Evolutionary conservation across 2,113 vertebrate genomes (phyloP).

Genomic region (Rhinichthys klamathensis): DNA sequence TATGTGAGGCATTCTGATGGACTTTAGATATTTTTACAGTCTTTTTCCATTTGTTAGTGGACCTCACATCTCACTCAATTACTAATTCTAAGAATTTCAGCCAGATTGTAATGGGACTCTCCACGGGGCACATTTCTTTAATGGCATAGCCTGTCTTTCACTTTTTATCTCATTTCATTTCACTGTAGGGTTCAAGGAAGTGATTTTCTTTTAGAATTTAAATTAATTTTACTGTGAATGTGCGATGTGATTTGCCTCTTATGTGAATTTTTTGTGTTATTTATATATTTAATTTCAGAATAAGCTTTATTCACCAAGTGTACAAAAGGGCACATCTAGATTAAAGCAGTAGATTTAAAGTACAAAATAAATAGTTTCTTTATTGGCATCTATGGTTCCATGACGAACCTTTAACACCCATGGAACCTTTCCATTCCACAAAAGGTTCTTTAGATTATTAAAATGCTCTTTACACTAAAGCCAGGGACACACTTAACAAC

Average conservation of each 20-base stretch:
- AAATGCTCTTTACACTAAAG: too few species aligned
- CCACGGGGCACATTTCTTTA: not conserved
- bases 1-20: not conserved
- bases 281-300: not conserved
- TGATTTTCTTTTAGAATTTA: not conserved
- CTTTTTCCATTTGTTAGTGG: not conserved
- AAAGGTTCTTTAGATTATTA: too few species aligned
- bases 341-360: too few species aligned
- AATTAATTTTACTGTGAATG: not conserved
- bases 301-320: not conserved
- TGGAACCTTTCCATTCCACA: too few species aligned
- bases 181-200: not conserved
- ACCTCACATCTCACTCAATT: not conserved
- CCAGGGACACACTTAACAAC: too few species aligned
- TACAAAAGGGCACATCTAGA: not conserved
- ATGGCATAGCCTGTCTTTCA: not conserved
- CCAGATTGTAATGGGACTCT: not conserved
- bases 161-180: slow-evolving; percentile 5
- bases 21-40: not conserved
- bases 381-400: too few species aligned
- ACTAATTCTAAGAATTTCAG: slow-evolving; percentile 1
- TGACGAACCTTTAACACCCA: too few species aligned
- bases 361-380: too few species aligned
- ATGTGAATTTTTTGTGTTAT: not conserved
- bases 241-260: not conserved